Evolutionary conservation across 2,888 invertebrate species (phyloP).

Genomic region (Rapana venosa): DNA sequence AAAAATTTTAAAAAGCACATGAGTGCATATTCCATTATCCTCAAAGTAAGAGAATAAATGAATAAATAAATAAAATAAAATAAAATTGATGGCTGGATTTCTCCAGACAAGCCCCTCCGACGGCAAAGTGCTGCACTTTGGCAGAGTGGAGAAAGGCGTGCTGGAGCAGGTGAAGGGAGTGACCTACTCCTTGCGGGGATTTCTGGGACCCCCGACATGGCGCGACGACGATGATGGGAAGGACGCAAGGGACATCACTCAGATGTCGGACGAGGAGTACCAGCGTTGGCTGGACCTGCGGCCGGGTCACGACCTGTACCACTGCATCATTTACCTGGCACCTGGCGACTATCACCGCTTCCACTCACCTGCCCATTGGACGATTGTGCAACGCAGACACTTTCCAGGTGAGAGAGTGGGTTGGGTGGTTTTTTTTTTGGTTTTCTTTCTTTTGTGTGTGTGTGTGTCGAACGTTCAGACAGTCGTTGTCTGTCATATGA

Average conservation of each 20-base stretch:
- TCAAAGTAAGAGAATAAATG: too few species aligned
- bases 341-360: slow-evolving; percentile 99
- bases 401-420: slow-evolving; percentile 87
- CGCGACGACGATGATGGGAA: neutral
- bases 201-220: slow-evolving; percentile 86
- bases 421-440: neutral
- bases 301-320: slow-evolving; percentile 84
- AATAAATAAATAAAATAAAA: neutral
- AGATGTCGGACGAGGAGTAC: slow-evolving; percentile 59
- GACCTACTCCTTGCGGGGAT: slow-evolving; percentile 93
- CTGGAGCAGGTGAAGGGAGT: slow-evolving; percentile 98
- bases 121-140: slow-evolving; percentile 93
- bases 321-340: slow-evolving; percentile 96
- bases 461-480: too few species aligned
- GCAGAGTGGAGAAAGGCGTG: slow-evolving; percentile 88
- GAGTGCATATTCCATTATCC: too few species aligned
- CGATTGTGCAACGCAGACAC: slow-evolving; percentile 89
- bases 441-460: neutral
- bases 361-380: slow-evolving; percentile 95
- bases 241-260: slow-evolving; percentile 36
- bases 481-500: too few species aligned
- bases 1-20: too few species aligned
- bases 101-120: slow-evolving; percentile 87
- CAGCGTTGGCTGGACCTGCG: slow-evolving; percentile 59
- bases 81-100: neutral